Evolutionary conservation across 92 coral and sea anemone genomes (phyloP).

Genomic region (Heteractis magnifica): DNA sequence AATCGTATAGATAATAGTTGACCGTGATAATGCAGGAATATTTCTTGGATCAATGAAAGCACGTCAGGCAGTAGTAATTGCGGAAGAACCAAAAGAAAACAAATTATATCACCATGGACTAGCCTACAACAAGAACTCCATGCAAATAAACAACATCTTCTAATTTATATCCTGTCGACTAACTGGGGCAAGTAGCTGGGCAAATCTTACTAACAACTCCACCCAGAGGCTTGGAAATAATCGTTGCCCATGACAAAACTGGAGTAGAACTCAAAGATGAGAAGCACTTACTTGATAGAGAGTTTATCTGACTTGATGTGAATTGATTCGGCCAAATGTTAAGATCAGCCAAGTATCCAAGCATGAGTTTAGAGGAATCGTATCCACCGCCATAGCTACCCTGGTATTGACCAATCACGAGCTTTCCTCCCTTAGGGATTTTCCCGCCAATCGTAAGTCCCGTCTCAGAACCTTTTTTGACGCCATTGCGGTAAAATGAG

Average conservation of each 20-base stretch:
- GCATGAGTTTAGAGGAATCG: conserved; percentile 5
- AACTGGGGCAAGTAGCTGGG: conserved; percentile 15
- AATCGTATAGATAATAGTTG: no score
- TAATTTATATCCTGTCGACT: not conserved
- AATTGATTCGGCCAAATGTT: conserved; percentile 22
- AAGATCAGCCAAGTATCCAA: conserved; percentile 23
- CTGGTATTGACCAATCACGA: conserved; percentile 30
- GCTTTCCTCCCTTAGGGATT: conserved; percentile 1
- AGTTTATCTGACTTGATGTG: not conserved
- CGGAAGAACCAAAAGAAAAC: no score
- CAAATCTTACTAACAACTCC: conserved; percentile 10
- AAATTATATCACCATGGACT: no score
- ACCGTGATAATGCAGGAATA: no score
- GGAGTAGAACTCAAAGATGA: not conserved
- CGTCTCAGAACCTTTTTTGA: not conserved
- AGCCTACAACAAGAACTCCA: no score
- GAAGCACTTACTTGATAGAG: conserved; percentile 24
- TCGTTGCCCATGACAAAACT: conserved; percentile 16
- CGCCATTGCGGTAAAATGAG: conserved; percentile 7
- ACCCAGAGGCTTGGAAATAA: not conserved
- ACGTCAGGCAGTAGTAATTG: no score
- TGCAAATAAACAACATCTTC: no score
- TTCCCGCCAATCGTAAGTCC: not conserved
- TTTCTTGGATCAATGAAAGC: no score
- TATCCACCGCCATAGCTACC: not conserved